Conservation (phyloP, 2,888 invertebrate genomes). For the Argyra leucocephala region DNA sequence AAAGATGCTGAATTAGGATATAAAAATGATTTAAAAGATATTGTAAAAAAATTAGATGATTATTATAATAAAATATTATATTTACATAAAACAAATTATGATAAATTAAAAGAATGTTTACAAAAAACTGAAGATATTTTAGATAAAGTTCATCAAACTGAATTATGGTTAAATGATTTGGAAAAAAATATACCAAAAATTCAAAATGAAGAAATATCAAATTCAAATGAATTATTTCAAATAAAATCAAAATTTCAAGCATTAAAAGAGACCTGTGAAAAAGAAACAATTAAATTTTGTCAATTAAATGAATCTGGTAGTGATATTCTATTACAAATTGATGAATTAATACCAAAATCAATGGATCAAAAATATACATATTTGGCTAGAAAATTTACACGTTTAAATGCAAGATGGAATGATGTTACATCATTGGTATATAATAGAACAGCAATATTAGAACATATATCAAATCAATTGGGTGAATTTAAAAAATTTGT, state of each 20-base stretch:
- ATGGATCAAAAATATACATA: slow-evolving; percentile 47
- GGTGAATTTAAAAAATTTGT: slow-evolving; percentile 70
- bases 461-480: slow-evolving; percentile 66
- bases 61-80: slow-evolving; percentile 36
- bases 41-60: slow-evolving; percentile 36
- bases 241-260: slow-evolving; percentile 61
- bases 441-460: slow-evolving; percentile 55
- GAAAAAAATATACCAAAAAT: slow-evolving; percentile 54
- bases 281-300: slow-evolving; percentile 55
- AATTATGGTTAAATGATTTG: slow-evolving; percentile 55
- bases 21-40: slow-evolving; percentile 30
- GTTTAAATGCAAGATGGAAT: slow-evolving; percentile 62
- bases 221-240: slow-evolving; percentile 61
- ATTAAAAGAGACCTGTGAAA: slow-evolving; percentile 63
- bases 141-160: slow-evolving; percentile 36
- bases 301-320: slow-evolving; percentile 60
- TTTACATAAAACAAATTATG: slow-evolving; percentile 32
- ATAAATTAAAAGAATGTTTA: slow-evolving; percentile 33
- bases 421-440: slow-evolving; percentile 59
- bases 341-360: slow-evolving; percentile 37
- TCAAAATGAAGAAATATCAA: slow-evolving; percentile 49
- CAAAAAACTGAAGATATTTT: slow-evolving; percentile 36
- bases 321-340: slow-evolving; percentile 53
- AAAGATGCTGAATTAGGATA: slow-evolving; percentile 37
- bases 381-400: slow-evolving; percentile 57